These are phyloP conservation scores for Daboia siamensis DNA, from an alignment of 2,113 vertebrate species.

Conservation along the genomic window DNA sequence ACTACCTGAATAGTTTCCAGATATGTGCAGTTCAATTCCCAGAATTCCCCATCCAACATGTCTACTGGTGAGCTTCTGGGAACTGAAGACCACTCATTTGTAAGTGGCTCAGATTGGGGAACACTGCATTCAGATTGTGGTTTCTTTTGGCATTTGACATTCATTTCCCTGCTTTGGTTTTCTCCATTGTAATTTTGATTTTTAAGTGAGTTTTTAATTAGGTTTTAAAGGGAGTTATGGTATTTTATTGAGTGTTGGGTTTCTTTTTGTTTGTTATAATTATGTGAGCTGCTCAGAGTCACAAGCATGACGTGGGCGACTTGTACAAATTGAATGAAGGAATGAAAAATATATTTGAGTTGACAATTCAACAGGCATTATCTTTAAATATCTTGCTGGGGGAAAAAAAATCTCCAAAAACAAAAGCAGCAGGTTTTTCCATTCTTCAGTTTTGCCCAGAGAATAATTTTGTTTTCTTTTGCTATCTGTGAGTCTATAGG, in stretches of 20 bases:
- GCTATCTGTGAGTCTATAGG: neutral
- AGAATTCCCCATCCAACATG: neutral
- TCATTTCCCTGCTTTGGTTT: neutral
- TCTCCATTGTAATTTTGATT: neutral
- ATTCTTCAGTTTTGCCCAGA: constrained; percentile 19
- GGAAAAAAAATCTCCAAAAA: neutral
- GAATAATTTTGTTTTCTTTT: neutral
- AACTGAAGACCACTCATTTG: neutral
- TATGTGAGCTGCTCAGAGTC: neutral
- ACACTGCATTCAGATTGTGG: neutral
- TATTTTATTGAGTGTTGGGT: neutral
- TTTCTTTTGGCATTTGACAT: neutral
- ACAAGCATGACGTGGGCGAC: neutral
- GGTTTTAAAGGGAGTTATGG: neutral
- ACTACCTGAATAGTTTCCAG: neutral
- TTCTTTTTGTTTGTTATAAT: neutral
- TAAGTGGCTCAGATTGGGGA: neutral
- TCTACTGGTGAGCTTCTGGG: neutral
- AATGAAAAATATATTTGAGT: neutral
- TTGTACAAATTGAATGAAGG: neutral
- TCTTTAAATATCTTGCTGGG: neutral
- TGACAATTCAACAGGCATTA: neutral
- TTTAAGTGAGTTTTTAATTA: neutral
- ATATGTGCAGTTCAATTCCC: neutral
- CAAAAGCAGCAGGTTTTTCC: neutral